Conservation (phyloP, 2,797 vertebrate genomes). For the Centroberyx gerrardi region DNA sequence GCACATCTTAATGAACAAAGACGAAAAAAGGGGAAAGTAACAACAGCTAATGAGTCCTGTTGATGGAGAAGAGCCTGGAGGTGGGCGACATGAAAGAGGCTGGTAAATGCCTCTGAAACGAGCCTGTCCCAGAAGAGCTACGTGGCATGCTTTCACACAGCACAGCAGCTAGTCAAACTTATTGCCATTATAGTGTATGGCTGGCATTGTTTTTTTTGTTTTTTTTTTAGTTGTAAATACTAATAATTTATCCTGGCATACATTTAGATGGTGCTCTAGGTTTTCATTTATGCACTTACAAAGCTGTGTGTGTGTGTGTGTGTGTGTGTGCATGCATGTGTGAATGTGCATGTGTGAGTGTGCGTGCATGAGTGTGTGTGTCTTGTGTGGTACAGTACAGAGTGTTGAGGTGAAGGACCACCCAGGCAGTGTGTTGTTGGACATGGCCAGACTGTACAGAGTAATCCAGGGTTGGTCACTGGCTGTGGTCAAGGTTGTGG, state of each 20-base stretch:
- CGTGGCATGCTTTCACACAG: slow-evolving; percentile 58
- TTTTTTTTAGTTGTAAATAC: neutral
- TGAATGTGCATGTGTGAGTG: slow-evolving; percentile 39
- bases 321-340: slow-evolving; percentile 23
- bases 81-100: slow-evolving; percentile 82
- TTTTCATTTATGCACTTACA: slow-evolving; percentile 5
- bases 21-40: slow-evolving; percentile 69
- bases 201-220: slow-evolving; percentile 15
- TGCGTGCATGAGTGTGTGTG: slow-evolving; percentile 12
- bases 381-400: slow-evolving; percentile 46
- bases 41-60: slow-evolving; percentile 82
- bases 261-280: neutral
- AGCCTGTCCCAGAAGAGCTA: slow-evolving; percentile 69
- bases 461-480: slow-evolving; percentile 65
- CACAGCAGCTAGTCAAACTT: slow-evolving; percentile 29
- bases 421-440: slow-evolving; percentile 73
- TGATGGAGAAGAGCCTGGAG: slow-evolving; percentile 80
- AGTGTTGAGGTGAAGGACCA: slow-evolving; percentile 77
- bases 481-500: slow-evolving; percentile 82
- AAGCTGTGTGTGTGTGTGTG: slow-evolving; percentile 9
- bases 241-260: neutral
- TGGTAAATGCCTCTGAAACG: slow-evolving; percentile 84
- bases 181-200: slow-evolving; percentile 30
- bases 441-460: slow-evolving; percentile 59
- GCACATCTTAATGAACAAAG: slow-evolving; percentile 87